Conservation (phyloP, 2,113 vertebrate genomes). For the Tetraodon nigroviridis region DNA sequence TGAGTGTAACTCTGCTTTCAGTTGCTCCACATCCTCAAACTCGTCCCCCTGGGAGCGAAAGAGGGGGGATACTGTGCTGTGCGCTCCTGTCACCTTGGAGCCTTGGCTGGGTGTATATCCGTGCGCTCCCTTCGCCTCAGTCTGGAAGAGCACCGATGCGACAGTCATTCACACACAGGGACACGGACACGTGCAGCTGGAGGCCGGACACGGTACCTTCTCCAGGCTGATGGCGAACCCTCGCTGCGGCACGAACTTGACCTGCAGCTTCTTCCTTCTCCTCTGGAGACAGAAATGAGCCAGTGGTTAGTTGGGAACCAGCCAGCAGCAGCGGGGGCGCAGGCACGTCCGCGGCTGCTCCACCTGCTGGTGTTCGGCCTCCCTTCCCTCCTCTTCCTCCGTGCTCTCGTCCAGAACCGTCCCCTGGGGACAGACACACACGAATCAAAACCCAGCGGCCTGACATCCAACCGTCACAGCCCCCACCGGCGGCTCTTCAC, state of each 20-base stretch:
- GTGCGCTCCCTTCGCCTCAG: slow-evolving; percentile 20
- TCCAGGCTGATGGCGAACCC: slow-evolving; percentile 30
- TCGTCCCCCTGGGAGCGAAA: slow-evolving; percentile 10
- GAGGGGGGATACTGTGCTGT: not conserved
- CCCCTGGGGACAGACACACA: slow-evolving; percentile 22
- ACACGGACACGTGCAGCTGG: not conserved
- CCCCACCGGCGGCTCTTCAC: slow-evolving; percentile 8
- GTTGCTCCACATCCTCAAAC: slow-evolving; percentile 14
- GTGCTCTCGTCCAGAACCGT: slow-evolving; percentile 6
- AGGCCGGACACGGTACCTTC: slow-evolving; percentile 33
- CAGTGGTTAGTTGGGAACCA: not conserved
- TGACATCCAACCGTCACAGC: not conserved
- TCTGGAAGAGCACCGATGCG: not conserved
- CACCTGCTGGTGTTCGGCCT: not conserved
- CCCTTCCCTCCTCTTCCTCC: slow-evolving; percentile 15
- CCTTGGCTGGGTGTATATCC: slow-evolving; percentile 33
- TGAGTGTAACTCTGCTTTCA: slow-evolving; percentile 2
- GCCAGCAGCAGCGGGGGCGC: too few species aligned
- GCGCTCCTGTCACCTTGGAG: slow-evolving; percentile 21
- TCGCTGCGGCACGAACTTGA: slow-evolving; percentile 45
- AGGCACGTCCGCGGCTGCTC: not conserved
- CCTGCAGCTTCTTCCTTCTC: slow-evolving; percentile 34
- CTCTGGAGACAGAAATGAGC: slow-evolving; percentile 27
- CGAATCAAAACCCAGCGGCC: not conserved
- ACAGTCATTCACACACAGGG: not conserved